Conservation (phyloP, 2,797 vertebrate genomes). For the Prionace glauca region DNA sequence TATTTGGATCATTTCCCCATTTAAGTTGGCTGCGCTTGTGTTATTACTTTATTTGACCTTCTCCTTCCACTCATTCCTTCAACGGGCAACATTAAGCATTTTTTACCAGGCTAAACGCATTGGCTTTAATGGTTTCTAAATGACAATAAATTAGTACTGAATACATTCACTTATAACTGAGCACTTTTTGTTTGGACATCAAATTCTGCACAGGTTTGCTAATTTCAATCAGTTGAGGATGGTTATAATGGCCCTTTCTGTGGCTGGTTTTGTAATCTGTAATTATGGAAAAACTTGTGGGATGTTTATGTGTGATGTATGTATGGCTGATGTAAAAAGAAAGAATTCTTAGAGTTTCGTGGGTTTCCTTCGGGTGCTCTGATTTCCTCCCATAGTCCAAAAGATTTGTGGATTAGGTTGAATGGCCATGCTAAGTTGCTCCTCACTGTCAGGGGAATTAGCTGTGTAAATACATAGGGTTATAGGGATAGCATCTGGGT, state of each 20-base stretch:
- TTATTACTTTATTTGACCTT: not conserved
- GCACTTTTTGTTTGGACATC: not conserved
- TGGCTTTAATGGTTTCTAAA: not conserved
- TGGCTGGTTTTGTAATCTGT: not conserved
- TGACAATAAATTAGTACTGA: not conserved
- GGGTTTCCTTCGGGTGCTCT: no score
- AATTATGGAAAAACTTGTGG: not conserved
- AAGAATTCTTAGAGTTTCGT: not conserved
- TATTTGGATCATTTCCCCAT: not conserved
- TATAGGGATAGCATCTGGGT: no score
- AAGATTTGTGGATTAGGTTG: no score
- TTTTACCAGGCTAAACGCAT: not conserved
- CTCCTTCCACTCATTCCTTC: not conserved
- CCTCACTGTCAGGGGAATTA: no score
- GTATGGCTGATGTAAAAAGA: not conserved
- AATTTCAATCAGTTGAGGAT: not conserved
- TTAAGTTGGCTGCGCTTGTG: no score
- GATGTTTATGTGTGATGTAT: not conserved
- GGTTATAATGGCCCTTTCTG: not conserved
- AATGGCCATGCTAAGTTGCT: no score
- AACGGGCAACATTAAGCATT: not conserved
- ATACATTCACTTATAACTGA: not conserved
- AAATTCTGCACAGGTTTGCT: not conserved
- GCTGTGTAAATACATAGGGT: no score
- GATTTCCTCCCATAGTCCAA: no score